Evolutionary conservation across 2,113 vertebrate species (phyloP).

Genomic region (Brachyhypopomus gauderio): DNA sequence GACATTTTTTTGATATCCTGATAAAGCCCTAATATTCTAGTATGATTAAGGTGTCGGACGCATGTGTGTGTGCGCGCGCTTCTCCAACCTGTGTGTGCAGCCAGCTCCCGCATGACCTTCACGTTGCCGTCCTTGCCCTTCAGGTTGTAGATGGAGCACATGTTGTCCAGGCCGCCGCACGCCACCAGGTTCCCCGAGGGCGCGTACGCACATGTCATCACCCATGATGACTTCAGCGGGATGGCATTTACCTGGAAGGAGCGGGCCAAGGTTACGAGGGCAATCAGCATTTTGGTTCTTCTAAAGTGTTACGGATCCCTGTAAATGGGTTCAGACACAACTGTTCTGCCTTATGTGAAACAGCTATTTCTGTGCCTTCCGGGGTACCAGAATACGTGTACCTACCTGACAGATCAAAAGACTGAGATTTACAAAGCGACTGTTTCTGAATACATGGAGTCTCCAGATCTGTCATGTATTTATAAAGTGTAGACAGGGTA

Average conservation of each 20-base stretch:
- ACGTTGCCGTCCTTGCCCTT: slow-evolving; percentile 93
- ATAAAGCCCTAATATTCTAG: background rate
- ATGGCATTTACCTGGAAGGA: slow-evolving; percentile 89
- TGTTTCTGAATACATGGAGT: no score
- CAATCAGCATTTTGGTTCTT: no score
- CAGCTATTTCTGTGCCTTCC: no score
- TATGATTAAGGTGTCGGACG: background rate
- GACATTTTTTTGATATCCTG: no score
- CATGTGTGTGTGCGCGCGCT: background rate
- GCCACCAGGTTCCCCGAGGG: slow-evolving; percentile 96
- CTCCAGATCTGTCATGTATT: no score
- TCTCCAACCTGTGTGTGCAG: slow-evolving; percentile 85
- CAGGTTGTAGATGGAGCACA: slow-evolving; percentile 98
- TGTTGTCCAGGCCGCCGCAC: slow-evolving; percentile 96
- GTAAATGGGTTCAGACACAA: no score
- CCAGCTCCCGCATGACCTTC: slow-evolving; percentile 95
- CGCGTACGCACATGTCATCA: slow-evolving; percentile 98
- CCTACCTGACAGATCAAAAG: no score
- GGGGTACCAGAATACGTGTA: no score
- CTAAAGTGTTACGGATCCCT: background rate
- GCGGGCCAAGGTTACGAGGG: background rate
- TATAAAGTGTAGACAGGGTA: no score
- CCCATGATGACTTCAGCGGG: slow-evolving; percentile 96
- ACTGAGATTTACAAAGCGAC: no score
- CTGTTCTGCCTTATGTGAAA: no score